Base-by-base conservation (phyloP, 2,113 vertebrate genomes). In the Willisornis vidua region DNA sequence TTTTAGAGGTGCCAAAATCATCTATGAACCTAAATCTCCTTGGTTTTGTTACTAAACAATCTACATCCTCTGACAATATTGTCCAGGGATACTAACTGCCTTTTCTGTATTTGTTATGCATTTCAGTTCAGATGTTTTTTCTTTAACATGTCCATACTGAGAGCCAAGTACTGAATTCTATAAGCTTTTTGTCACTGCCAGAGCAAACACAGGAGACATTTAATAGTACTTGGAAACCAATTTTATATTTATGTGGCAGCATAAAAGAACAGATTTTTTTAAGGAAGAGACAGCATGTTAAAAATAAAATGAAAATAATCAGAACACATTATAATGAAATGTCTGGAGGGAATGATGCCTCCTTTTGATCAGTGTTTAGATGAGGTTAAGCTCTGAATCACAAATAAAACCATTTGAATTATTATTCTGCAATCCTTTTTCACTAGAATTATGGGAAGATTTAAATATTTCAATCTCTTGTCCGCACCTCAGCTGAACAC, bases 381-480 rank as follows among this genome's bases (percentile, higher is more conserved):
- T 59, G 24, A 65, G 5, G 3, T 4, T 77, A 16, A 83, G 23
- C 26, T 88, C 46, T 85, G 48, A 86, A 95, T 81, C 45, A 68
- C 39, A 54, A 84, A 67, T 29, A 65, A 84, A 85, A 86, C 45
- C 49, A 48, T 74, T 25, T 66, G 23, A 89, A 87, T 61, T 29
- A 14, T 45, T 75, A 57, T 73, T 73, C 46, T 78, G 16, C 49
- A 35, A 26, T 85, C 62, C 24, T 82, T 72, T 73, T 92, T 92
- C 74, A 54, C 16, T 86, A 54, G 37, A n/a, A 57, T 72, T 28
- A 46, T 48, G 43, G 67, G 78, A 89, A 91, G 35, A 92, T 94
- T 93, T 92, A 95, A 95, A 94, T 52, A 94, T 93, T 87, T 52
- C 71, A 83, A 74, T 63, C 90, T 61, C 93, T 85, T 96, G 63